These are phyloP conservation scores for Amphiprion ocellaris DNA, from an alignment of 2,113 vertebrate genomes.

Conservation along the genomic window DNA sequence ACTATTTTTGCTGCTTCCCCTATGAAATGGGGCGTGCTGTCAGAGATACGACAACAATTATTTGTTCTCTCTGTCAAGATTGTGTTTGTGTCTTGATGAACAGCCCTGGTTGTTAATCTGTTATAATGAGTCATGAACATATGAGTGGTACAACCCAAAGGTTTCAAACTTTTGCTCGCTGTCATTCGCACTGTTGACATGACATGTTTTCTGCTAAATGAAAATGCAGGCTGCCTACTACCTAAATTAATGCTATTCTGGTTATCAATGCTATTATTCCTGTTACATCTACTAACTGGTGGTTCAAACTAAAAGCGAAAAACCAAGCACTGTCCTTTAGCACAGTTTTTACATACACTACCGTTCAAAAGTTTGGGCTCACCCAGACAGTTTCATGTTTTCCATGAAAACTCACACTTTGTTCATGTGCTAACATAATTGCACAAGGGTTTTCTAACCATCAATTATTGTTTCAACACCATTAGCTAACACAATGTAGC, in stretches of 20 bases:
- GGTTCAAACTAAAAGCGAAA: no score
- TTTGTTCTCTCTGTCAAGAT: constrained; percentile 22
- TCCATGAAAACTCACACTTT: no score
- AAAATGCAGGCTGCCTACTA: background rate
- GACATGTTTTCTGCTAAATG: background rate
- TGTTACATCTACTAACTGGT: background rate
- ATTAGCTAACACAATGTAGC: no score
- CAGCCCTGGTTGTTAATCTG: background rate
- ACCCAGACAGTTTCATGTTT: no score
- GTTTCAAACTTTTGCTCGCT: background rate
- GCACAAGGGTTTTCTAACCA: no score
- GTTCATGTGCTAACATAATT: no score
- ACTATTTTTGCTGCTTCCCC: constrained; percentile 25
- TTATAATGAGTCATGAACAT: no score
- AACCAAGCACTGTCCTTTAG: no score
- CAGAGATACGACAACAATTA: background rate
- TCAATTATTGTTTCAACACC: no score
- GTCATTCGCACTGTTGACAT: background rate
- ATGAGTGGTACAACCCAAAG: no score
- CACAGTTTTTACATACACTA: no score
- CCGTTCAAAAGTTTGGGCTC: no score
- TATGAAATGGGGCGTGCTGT: constrained; percentile 15
- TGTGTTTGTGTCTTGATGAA: constrained; percentile 12
- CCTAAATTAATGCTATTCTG: background rate
- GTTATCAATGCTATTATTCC: background rate